Base-by-base conservation (phyloP, 1,140 invertebrate species). In the Panonychus citri region DNA sequence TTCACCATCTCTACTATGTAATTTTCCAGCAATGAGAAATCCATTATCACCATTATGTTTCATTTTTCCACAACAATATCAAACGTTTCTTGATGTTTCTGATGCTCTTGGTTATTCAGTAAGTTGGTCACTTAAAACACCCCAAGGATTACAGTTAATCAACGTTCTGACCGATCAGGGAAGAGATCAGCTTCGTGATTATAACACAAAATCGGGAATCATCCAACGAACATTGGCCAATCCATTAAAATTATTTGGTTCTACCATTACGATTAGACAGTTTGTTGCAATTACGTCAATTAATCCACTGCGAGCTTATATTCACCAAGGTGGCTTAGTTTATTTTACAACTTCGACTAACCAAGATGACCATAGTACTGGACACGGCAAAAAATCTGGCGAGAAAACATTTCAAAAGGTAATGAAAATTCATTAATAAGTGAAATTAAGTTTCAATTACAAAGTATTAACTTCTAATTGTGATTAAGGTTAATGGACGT, bases 231-330 rank as follows among this genome's bases (percentile, higher is more conserved):
- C 57, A 17, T 54, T 66, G 37, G 43, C 48, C 24, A 60, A 59
- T 53, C 60, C 62, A 3, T 59, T 64, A 17, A 51, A 39, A 4
- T 53, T 66, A 13, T 63, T 63, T 56, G 66, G 65, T 3, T 59
- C 57, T 26, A 64, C 66, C 1, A 57, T 66, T 26, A 64, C 60
- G 53, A 53, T 65, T 1, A 61, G 64, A 12, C 37, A 65, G 2
- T 66, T 62, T 54, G 60, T 66, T 1, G 42, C 65, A 21, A 59
- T 67, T 8, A 67, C 66, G 2, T 67, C 66, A 7, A 21, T 64
- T 27, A 30, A 58, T 28, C 66, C 66, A 30, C 59, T 67, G 12
- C 49, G 66, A 40, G 62, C 63, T 21, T 65, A 65, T 57, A 43
- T 67, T 8, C 63, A 66, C 54, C 56, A 60, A 2, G 61, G 67